Evolutionary conservation across 2,113 vertebrate species (phyloP).

Genomic region (Caretta caretta): DNA sequence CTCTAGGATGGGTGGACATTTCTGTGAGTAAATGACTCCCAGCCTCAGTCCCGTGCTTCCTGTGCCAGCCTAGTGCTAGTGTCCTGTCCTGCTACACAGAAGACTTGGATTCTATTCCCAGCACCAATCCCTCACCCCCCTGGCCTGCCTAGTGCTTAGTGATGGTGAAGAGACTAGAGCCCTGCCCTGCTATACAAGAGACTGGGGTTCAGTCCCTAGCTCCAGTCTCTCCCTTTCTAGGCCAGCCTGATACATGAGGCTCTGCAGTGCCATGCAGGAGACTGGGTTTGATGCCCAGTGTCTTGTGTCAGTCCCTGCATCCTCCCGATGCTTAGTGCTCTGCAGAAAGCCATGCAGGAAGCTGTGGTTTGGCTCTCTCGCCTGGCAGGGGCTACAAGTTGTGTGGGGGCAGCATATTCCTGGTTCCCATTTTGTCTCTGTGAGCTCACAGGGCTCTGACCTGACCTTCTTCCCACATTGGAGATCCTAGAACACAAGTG

Average conservation of each 20-base stretch:
- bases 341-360: background rate
- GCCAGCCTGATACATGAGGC: background rate
- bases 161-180: background rate
- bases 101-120: background rate
- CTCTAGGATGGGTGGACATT: background rate
- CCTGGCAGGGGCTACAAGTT: too few species aligned
- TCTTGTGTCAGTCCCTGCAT: accelerated
- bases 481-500: background rate
- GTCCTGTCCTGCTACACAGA: background rate
- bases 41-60: background rate
- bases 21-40: background rate
- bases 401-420: background rate
- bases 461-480: background rate
- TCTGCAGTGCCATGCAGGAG: background rate
- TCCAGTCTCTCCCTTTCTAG: background rate
- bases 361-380: background rate
- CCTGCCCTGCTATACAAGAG: background rate
- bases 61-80: background rate
- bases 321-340: background rate
- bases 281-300: background rate
- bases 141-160: background rate
- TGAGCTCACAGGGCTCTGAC: accelerated
- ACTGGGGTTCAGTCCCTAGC: background rate
- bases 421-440: background rate
- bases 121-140: background rate